These are phyloP conservation scores for Cepphus grylle DNA, from an alignment of 2,113 vertebrate species.

Conservation along the genomic window DNA sequence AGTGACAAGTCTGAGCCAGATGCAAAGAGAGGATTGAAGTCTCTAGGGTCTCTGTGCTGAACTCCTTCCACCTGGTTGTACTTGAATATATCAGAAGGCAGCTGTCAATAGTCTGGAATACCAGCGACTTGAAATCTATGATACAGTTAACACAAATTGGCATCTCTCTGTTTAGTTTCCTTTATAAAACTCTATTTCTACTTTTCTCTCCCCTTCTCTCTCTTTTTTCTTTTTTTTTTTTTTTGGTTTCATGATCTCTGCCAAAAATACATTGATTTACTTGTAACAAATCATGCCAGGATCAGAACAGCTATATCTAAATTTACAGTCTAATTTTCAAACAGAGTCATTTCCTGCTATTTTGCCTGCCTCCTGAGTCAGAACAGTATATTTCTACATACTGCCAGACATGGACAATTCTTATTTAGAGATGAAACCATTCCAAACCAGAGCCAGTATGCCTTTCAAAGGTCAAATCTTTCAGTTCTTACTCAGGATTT, in stretches of 20 bases:
- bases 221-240: background rate
- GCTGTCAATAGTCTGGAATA: background rate
- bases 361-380: conserved; percentile 45
- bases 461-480: conserved; percentile 2
- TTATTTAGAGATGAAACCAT: conserved; percentile 10
- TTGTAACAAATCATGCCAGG: background rate
- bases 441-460: background rate
- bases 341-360: conserved; percentile 46
- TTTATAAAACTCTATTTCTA: background rate
- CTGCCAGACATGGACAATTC: background rate
- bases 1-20: background rate
- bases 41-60: background rate
- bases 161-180: background rate
- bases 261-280: conserved; percentile 16
- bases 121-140: background rate
- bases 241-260: background rate
- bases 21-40: background rate
- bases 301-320: conserved; percentile 30
- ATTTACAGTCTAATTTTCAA: conserved; percentile 49
- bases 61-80: background rate
- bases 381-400: conserved; percentile 13
- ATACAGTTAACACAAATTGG: background rate
- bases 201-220: background rate
- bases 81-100: background rate
- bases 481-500: background rate